Conservation (phyloP, 2,113 vertebrate genomes). For the Poicephalus gulielmi region DNA sequence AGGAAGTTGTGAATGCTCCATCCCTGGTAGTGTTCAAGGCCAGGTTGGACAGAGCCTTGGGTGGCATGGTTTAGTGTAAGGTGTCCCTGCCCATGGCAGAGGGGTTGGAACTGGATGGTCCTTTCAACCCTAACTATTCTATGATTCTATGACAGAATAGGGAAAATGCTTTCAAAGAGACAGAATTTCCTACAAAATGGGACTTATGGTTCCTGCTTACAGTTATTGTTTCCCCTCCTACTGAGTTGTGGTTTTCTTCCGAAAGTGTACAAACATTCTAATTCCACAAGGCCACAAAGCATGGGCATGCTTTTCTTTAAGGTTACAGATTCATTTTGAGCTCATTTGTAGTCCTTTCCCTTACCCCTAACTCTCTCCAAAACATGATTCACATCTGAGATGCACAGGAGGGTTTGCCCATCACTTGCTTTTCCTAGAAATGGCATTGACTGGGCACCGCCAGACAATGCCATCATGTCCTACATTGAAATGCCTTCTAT, state of each 20-base stretch:
- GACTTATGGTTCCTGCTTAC: background rate
- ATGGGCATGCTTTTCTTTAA: background rate
- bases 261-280: background rate
- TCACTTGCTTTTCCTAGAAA: background rate
- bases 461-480: constrained; percentile 5
- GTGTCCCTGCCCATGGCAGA: too few relatives aligned
- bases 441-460: background rate
- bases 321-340: background rate
- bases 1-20: too few relatives aligned
- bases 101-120: too few relatives aligned
- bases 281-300: background rate
- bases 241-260: background rate
- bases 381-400: background rate
- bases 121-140: too few relatives aligned
- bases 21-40: too few relatives aligned
- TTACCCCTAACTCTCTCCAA: background rate
- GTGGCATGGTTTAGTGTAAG: too few relatives aligned
- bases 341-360: background rate
- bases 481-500: background rate
- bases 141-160: background rate
- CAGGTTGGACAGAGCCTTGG: too few relatives aligned
- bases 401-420: background rate
- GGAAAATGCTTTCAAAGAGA: background rate
- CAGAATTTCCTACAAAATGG: background rate
- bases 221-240: background rate